These are phyloP conservation scores for Crenichthys baileyi DNA, from an alignment of 2,797 vertebrate species.

Conservation along the genomic window DNA sequence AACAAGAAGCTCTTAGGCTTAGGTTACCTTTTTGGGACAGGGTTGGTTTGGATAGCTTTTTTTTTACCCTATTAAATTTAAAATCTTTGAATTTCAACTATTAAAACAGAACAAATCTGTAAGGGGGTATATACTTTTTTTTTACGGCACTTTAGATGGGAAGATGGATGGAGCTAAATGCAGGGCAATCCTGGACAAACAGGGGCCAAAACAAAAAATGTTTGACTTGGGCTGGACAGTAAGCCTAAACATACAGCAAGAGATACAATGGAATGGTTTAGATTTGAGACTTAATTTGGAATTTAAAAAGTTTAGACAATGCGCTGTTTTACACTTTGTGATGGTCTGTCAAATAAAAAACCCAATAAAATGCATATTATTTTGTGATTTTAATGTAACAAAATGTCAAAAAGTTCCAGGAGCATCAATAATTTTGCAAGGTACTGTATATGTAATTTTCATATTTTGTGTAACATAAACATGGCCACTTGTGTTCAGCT, in stretches of 20 bases:
- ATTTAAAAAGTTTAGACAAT: not conserved
- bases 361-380: not conserved
- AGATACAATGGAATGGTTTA: too few species aligned
- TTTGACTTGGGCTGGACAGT: too few species aligned
- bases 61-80: not conserved
- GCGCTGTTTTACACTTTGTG: not conserved
- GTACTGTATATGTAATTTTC: conserved; percentile 12
- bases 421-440: not conserved
- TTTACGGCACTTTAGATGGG: not conserved
- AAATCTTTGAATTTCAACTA: not conserved
- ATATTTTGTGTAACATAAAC: conserved; percentile 38
- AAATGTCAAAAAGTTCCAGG: not conserved
- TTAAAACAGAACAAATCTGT: not conserved
- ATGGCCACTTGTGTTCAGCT: conserved; percentile 29
- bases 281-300: not conserved
- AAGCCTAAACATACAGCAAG: too few species aligned
- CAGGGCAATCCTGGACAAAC: not conserved
- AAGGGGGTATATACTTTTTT: not conserved
- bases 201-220: too few species aligned
- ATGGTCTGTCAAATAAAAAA: not conserved
- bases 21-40: not conserved
- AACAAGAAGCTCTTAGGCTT: too few species aligned
- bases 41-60: not conserved
- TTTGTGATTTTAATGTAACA: not conserved
- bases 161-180: not conserved